Conservation (phyloP, 2,113 vertebrate genomes). For the Brienomyrus brachyistius region DNA sequence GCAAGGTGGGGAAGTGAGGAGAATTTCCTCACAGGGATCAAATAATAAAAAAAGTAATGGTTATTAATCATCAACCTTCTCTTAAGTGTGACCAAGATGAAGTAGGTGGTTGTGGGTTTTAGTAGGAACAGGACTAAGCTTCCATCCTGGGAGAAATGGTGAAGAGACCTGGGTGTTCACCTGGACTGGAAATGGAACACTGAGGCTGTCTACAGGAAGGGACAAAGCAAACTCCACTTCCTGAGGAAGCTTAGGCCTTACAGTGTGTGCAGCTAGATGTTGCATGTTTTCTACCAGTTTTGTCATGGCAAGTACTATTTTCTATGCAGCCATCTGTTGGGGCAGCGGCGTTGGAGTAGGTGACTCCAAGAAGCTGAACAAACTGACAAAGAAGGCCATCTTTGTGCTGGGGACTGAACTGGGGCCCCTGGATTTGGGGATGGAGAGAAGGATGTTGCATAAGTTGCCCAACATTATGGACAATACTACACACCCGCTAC, state of each 20-base stretch:
- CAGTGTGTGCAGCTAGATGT: too few species aligned
- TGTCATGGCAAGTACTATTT: background rate
- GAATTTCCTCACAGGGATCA: too few species aligned
- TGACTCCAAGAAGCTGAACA: background rate
- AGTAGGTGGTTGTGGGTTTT: background rate
- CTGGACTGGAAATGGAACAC: background rate
- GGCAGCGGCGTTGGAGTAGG: background rate
- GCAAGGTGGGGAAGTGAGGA: too few species aligned
- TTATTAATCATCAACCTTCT: too few species aligned
- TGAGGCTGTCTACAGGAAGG: background rate
- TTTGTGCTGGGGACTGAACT: too few species aligned
- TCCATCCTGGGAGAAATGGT: background rate
- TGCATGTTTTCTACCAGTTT: too few species aligned
- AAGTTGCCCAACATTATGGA: too few species aligned
- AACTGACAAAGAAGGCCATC: background rate
- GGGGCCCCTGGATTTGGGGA: too few species aligned
- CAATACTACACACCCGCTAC: too few species aligned
- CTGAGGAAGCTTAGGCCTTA: background rate
- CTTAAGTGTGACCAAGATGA: background rate
- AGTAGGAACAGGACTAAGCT: background rate
- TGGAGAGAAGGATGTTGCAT: too few species aligned
- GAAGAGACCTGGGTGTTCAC: background rate
- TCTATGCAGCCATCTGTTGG: background rate
- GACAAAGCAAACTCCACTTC: background rate
- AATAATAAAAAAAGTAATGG: too few species aligned